Percentiles rank a stretch among this genome's conserved stretches.
Evolutionary conservation across 64 coral and sea anemone genomes (phyloP).

Genomic region (Stichodactyla helianthus): DNA sequence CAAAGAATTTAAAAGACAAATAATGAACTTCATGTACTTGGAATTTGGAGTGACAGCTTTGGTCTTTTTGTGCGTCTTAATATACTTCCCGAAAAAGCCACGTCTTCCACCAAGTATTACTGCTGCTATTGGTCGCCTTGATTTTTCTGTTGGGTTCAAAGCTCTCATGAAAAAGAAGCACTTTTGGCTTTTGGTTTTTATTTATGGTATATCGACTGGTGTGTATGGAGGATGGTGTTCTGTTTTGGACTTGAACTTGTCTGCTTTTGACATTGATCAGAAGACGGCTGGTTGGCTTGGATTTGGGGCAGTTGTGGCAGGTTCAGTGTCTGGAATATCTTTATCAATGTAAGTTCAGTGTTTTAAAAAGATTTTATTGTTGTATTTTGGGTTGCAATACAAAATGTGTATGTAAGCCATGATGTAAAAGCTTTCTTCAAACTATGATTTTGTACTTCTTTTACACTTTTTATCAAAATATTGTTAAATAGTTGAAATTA

Average conservation of each 20-base stretch:
- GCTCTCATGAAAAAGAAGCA: conserved; percentile 66
- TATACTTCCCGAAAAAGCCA: conserved; percentile 92
- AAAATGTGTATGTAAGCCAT: no score
- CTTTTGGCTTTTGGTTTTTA: conserved; percentile 81
- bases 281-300: conserved; percentile 85
- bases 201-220: conserved; percentile 90
- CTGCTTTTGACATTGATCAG: conserved; percentile 65
- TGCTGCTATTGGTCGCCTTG: conserved; percentile 89
- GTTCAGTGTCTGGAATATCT: conserved; percentile 85
- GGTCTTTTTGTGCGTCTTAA: conserved; percentile 55
- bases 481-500: no score
- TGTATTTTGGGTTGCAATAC: no score
- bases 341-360: conserved; percentile 98
- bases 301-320: conserved; percentile 80
- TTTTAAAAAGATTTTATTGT: background rate
- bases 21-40: conserved; percentile 74
- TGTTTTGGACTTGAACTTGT: conserved; percentile 81
- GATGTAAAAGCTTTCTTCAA: no score
- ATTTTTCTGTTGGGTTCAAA: conserved; percentile 76
- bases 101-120: conserved; percentile 77
- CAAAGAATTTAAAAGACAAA: conserved; percentile 24
- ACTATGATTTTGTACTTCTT: no score
- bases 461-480: no score
- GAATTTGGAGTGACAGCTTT: conserved; percentile 53
- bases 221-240: conserved; percentile 98